A percentile compares a stretch with the other conserved stretches of the same genome.
phyloP scores from a whole-genome alignment of 2,797 vertebrate genomes.

The Lagorchestes hirsutus region DNA sequence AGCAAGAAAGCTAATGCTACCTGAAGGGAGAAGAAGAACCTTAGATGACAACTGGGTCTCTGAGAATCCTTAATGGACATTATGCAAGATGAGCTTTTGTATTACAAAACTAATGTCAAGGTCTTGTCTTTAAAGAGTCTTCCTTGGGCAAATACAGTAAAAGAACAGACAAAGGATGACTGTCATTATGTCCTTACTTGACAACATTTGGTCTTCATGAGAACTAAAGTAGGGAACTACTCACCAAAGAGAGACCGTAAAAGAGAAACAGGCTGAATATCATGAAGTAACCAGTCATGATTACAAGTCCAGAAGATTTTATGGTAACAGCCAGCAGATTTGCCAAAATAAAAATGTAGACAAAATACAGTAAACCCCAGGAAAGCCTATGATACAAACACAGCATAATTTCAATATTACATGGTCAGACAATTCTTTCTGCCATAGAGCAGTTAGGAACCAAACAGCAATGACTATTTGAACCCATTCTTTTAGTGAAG shows the following conservation, averaged over 20 bases:
- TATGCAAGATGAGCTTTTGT: neutral
- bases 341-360: slow-evolving; percentile 89
- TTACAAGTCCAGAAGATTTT: slow-evolving; percentile 45
- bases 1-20: slow-evolving; percentile 71
- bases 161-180: neutral
- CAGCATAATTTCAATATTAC: slow-evolving; percentile 29
- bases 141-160: neutral
- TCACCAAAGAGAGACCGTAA: slow-evolving; percentile 79
- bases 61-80: neutral
- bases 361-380: slow-evolving; percentile 90
- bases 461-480: neutral
- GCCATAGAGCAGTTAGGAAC: neutral
- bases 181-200: neutral
- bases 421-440: neutral
- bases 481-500: neutral
- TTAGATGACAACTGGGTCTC: neutral
- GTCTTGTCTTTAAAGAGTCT: neutral
- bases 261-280: slow-evolving; percentile 74
- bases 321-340: slow-evolving; percentile 86
- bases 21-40: slow-evolving; percentile 57
- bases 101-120: neutral
- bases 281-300: slow-evolving; percentile 67
- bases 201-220: neutral
- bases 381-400: slow-evolving; percentile 88
- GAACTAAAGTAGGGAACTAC: slow-evolving; percentile 28